phyloP scores from a whole-genome alignment of 2,113 vertebrate genomes.

The Lucifuga dentata region DNA sequence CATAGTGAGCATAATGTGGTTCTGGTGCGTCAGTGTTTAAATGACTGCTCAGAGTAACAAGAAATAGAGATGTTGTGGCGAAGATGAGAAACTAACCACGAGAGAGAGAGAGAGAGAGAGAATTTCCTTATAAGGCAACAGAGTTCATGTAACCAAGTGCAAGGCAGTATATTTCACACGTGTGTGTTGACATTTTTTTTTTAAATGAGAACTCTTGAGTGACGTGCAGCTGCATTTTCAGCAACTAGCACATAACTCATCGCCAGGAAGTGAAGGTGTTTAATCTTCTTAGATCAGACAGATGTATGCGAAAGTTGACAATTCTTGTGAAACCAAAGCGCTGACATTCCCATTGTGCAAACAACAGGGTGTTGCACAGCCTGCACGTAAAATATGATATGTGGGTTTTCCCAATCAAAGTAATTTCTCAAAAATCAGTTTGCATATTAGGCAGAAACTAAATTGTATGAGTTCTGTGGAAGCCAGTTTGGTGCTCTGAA shows the following conservation, averaged over 20 bases:
- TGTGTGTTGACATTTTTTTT: conserved; percentile 1
- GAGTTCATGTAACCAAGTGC: background rate
- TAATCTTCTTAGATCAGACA: background rate
- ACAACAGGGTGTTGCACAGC: conserved; percentile 19
- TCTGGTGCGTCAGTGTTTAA: conserved; percentile 41
- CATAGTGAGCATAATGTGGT: background rate
- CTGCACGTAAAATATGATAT: background rate
- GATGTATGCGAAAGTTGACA: background rate
- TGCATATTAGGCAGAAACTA: conserved; percentile 1
- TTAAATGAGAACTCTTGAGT: conserved; percentile 21
- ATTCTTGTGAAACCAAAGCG: conserved; percentile 9
- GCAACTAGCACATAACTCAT: conserved; percentile 7
- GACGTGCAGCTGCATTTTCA: conserved; percentile 31
- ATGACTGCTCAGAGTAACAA: conserved; percentile 23
- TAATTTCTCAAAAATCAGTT: background rate
- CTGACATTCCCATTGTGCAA: background rate
- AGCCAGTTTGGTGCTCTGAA: conserved; percentile 2
- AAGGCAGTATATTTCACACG: conserved; percentile 14
- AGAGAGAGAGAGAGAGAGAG: conserved; percentile 17
- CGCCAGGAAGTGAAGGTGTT: conserved; percentile 21
- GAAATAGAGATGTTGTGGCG: conserved; percentile 27
- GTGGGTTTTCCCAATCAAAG: background rate
- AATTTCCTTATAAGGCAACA: conserved; percentile 69
- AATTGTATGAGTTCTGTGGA: background rate
- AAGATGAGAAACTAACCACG: conserved; percentile 36